Evolutionary conservation across 2,797 vertebrate species (phyloP).

Genomic region (Chaetophractus vellerosus): DNA sequence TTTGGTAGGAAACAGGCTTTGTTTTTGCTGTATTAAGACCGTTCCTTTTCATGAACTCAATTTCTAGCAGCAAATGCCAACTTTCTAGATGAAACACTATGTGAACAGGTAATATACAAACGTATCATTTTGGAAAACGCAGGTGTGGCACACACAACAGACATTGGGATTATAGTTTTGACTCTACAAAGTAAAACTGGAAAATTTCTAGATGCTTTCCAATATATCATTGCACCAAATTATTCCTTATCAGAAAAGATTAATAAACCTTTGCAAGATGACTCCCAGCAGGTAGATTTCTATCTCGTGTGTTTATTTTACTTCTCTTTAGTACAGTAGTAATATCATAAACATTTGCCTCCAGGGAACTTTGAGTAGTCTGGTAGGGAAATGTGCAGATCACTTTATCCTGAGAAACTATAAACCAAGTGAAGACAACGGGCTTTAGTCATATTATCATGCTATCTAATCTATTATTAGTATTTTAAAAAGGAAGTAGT

Average conservation of each 20-base stretch:
- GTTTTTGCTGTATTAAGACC: not conserved
- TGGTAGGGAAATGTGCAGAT: not conserved
- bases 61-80: constrained; percentile 13
- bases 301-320: not conserved
- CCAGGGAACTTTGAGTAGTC: not conserved
- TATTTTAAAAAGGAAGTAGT: not conserved
- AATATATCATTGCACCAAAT: not conserved
- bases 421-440: not conserved
- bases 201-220: not conserved
- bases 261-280: constrained; percentile 36
- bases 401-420: not conserved
- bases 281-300: not conserved
- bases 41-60: not conserved
- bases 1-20: not conserved
- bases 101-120: not conserved
- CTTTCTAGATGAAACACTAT: not conserved
- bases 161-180: not conserved
- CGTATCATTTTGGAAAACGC: not conserved
- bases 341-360: constrained; percentile 17
- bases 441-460: not conserved
- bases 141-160: not conserved
- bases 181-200: not conserved
- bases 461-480: not conserved
- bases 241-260: constrained; percentile 5
- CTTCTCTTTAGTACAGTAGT: constrained; percentile 18